Conservation (phyloP, 2,797 vertebrate species). For the Sciaenops ocellatus region DNA sequence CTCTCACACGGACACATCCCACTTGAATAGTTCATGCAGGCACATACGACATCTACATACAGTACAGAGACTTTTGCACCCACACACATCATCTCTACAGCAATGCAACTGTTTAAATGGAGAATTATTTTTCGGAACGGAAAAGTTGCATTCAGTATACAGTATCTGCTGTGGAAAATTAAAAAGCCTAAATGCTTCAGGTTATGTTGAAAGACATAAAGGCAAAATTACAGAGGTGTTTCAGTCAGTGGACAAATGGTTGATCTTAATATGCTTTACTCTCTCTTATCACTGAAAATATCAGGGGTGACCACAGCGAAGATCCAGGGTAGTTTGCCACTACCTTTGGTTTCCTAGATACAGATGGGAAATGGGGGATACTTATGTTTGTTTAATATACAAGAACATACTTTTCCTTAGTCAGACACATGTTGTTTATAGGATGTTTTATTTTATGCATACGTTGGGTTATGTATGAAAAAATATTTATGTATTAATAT, state of each 20-base stretch:
- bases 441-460: not conserved
- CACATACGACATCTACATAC: constrained; percentile 24
- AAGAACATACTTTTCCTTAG: not conserved
- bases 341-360: not conserved
- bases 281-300: not conserved
- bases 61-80: constrained; percentile 24
- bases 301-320: not conserved
- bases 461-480: not conserved
- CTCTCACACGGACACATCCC: too few relatives aligned
- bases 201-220: not conserved
- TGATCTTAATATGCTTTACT: not conserved
- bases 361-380: not conserved
- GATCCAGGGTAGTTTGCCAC: not conserved
- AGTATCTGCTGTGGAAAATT: not conserved
- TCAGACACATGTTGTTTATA: not conserved
- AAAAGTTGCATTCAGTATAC: constrained; percentile 23
- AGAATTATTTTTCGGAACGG: constrained; percentile 67
- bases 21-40: constrained; percentile 17
- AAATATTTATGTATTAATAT: not conserved
- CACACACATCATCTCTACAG: constrained; percentile 12
- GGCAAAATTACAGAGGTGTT: not conserved
- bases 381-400: not conserved
- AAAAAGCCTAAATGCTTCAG: not conserved
- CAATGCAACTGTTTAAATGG: constrained; percentile 66
- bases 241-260: not conserved